Evolutionary conservation across 1,140 invertebrate species (phyloP), one percentile per base, ranked within the genome.

Genomic region (Ceratosolen fusciceps): DNA sequence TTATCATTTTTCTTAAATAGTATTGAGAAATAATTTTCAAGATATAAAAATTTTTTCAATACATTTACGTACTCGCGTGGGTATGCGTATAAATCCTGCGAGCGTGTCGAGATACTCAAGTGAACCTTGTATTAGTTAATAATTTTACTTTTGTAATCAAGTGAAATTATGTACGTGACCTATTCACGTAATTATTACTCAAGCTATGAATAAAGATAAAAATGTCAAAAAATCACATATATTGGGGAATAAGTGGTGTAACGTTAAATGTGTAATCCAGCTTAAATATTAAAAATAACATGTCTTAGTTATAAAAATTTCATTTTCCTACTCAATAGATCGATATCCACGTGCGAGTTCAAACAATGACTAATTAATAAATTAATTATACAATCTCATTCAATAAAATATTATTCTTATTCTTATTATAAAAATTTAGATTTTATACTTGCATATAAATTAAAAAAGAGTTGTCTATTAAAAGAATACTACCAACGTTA

Each of bases 91-190:
- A n/a, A n/a, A n/a, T n/a, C n/a, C n/a, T n/a, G n/a, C n/a, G 21
- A 52, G 14, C 21, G 24, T 19, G 49, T n/a, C 52, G 24, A 54
- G 19, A n/a, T 54, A 54, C 19, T 54, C 16, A 54, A 54, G 14
- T 54, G 52, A 54, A 54, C n/a, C n/a, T 54, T 54, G 19, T 19
- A 54, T 54, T 54, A 54, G 52, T 54, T 54, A 54, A 54, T 54
- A 54, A 54, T 54, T 54, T 54, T 54, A 1, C 24, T n/a, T 54
- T 54, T 14, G 19, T 21, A 2, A 14, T 9, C 39, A 43, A 52
- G 14, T 7, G 49, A 52, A 52, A 52, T 16, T 52, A 52, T 52
- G 49, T 19, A 52, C 49, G 19, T 2, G 3, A 52, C 10, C 19
- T 52, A 16, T 52, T 52, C 10, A 52, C 49, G 19, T 52, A 5